A percentile compares a stretch with the other conserved stretches of the same genome.
Conservation (phyloP, 2,888 invertebrate genomes). For the Scaptomyza reducta region DNA sequence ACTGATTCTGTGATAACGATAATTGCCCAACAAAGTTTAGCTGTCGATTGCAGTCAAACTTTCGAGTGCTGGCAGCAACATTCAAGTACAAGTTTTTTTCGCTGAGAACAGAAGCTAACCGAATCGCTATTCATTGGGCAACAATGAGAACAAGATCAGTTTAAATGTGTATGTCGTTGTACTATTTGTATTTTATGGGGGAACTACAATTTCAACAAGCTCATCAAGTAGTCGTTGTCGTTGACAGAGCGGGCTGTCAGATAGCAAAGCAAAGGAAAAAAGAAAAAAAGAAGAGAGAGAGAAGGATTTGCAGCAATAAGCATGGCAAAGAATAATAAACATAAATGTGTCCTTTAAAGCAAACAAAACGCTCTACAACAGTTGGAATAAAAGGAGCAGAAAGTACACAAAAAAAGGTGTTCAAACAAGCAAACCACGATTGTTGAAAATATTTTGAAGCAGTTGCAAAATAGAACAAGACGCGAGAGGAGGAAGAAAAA, state of each 20-base stretch:
- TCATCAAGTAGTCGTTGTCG: conserved; percentile 63
- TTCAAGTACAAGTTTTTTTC: conserved; percentile 34
- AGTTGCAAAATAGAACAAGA: conserved; percentile 67
- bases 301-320: conserved; percentile 65
- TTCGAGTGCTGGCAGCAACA: conserved; percentile 25
- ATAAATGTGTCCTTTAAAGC: conserved; percentile 75
- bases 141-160: conserved; percentile 75
- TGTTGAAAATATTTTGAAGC: conserved; percentile 80
- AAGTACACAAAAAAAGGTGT: conserved; percentile 55
- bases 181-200: not conserved
- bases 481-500: conserved; percentile 2
- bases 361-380: conserved; percentile 71
- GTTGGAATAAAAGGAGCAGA: conserved; percentile 63
- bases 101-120: conserved; percentile 31
- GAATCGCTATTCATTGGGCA: conserved; percentile 39
- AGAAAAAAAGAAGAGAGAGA: not conserved
- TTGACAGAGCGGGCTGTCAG: conserved; percentile 58
- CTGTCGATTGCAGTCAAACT: conserved; percentile 40
- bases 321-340: conserved; percentile 67
- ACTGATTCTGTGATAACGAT: not conserved
- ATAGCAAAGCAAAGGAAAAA: conserved; percentile 31
- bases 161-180: conserved; percentile 22
- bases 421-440: conserved; percentile 80
- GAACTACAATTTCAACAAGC: conserved; percentile 60
- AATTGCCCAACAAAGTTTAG: conserved; percentile 6